Evolutionary conservation across 2,888 invertebrate species (phyloP), one percentile per base, ranked within the genome.

Genomic region (Reticulitermes lucifugus): DNA sequence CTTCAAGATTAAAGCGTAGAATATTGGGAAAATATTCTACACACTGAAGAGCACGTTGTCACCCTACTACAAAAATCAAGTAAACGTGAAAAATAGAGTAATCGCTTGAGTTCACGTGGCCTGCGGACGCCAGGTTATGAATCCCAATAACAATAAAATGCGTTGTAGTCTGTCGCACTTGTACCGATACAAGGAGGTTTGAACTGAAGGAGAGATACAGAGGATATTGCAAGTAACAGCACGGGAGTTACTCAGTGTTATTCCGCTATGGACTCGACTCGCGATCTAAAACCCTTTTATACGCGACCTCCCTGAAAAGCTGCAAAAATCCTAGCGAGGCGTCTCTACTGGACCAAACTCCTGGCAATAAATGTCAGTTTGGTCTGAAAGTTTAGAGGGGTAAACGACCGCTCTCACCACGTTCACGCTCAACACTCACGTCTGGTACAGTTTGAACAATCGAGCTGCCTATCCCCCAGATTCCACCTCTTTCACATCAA

Each of bases 341-440:
- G 77, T 46, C 14, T 77, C 43, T 46, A n/a, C 77, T 22, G 77
- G 77, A 35, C 51, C 77, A 46, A 46, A 21, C 22, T 73, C 35
- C 12, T 7, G 77, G 77, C 77, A 77, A 77, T 77, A 77, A 77
- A 77, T 77, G 77, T 77, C 77, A 77, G 77, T 77, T 77, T 77
- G 77, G 51, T 77, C 43, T 46, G 43, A 35, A 77, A 73, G 41
- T 73, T 73, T 73, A 73, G 41, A 18, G 73, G 73, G 77, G 77
- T 51, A 77, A 77, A 77, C 46, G 77, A 77, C 77, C 77, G 46
- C 46, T 77, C 77, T 77, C 51, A 77, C 77, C 77, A 46, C 77
- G n/a, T 77, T 77, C 77, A 77, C n/a, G 51, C 77, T 41, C 25
- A 70, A 18, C 2, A 2, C 70, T 70, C 73, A 46, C 77, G 46